Evolutionary conservation across 2,888 invertebrate genomes (phyloP).

Genomic region (Erannis defoliaria): DNA sequence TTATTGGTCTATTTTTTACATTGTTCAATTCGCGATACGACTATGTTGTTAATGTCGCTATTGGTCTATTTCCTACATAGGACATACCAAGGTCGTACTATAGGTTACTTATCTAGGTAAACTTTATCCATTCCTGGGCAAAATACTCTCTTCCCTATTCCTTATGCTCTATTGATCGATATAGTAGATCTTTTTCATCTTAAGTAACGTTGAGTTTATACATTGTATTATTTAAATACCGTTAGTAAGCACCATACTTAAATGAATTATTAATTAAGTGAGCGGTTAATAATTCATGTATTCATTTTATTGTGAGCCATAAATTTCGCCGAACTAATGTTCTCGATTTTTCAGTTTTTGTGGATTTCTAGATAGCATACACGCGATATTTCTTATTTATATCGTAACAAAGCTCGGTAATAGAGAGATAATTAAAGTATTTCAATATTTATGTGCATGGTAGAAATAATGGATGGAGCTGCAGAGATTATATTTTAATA

Average conservation of each 20-base stretch:
- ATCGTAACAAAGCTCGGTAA: conserved; percentile 15
- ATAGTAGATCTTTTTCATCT: too few relatives aligned
- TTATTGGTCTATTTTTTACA: too few relatives aligned
- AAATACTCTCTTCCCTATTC: too few relatives aligned
- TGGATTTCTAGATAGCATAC: conserved; percentile 24
- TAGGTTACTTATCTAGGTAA: too few relatives aligned
- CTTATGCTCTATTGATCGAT: too few relatives aligned
- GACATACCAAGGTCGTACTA: too few relatives aligned
- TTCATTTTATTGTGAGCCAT: conserved; percentile 35
- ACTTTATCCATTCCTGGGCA: too few relatives aligned
- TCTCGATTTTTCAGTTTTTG: conserved; percentile 29
- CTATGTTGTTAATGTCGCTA: too few relatives aligned
- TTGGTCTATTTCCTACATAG: too few relatives aligned
- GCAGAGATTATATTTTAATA: background rate
- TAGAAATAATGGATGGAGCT: background rate
- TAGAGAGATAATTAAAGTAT: background rate
- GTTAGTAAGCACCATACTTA: conserved; percentile 37
- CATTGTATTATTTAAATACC: conserved; percentile 17
- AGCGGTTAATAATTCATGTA: conserved; percentile 45
- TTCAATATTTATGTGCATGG: background rate
- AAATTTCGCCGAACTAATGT: conserved; percentile 36
- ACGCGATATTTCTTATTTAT: conserved; percentile 24
- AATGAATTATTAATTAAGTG: conserved; percentile 47
- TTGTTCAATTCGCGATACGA: too few relatives aligned
- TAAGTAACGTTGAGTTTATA: background rate